A percentile compares a stretch with the other conserved stretches of the same genome.
These are phyloP conservation scores for Chamaea fasciata DNA, from an alignment of 2,113 vertebrate genomes.

Conservation along the genomic window DNA sequence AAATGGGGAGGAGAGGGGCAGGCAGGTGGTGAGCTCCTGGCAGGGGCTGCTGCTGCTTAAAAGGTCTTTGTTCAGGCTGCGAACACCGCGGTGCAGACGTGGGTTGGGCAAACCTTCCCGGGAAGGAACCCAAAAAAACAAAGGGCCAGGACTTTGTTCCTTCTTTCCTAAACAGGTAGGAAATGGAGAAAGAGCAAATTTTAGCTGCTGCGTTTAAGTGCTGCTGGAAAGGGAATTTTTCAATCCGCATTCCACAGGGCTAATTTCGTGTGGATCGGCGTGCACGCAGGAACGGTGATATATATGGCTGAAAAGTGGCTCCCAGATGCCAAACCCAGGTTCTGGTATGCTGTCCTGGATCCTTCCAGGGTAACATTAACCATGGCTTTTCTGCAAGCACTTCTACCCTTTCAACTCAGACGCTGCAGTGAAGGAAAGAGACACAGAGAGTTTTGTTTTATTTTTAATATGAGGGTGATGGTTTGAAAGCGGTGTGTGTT, in stretches of 20 bases:
- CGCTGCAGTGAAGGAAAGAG: neutral
- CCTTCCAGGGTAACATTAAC: constrained; percentile 43
- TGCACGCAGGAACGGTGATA: constrained; percentile 27
- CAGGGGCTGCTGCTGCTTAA: neutral
- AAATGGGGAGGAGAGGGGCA: neutral
- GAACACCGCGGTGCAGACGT: neutral
- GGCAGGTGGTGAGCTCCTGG: constrained; percentile 62
- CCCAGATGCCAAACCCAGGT: constrained; percentile 55
- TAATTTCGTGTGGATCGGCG: constrained; percentile 39
- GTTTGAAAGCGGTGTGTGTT: neutral
- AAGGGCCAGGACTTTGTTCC: constrained; percentile 9
- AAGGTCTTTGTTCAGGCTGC: constrained; percentile 18
- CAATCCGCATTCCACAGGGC: constrained; percentile 32
- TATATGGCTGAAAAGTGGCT: constrained; percentile 40
- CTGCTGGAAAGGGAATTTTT: constrained; percentile 37
- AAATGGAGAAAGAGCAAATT: constrained; percentile 36
- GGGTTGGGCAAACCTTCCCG: neutral
- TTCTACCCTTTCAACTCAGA: constrained; percentile 5
- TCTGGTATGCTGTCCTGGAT: constrained; percentile 51
- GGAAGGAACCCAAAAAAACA: neutral
- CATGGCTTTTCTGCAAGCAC: neutral
- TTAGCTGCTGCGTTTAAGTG: neutral
- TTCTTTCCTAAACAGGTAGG: constrained; percentile 43
- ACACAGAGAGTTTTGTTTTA: neutral
- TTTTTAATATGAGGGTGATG: neutral